Conservation (phyloP, 1,140 invertebrate genomes). For the Mamestra configurata region DNA sequence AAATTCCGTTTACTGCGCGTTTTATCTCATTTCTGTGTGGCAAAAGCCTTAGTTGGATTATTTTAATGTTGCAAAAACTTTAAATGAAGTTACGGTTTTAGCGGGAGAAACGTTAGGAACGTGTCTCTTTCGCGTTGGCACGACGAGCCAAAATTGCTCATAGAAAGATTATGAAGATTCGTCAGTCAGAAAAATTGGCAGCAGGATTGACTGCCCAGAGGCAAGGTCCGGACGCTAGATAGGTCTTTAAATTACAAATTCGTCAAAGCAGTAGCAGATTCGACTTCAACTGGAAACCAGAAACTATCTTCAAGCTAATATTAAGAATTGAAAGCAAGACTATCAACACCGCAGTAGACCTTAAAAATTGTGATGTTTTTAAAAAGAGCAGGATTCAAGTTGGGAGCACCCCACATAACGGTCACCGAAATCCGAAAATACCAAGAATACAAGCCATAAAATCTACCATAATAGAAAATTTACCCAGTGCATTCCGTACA, state of each 20-base stretch:
- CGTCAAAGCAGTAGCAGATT: not conserved
- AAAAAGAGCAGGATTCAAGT: not conserved
- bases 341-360: not conserved
- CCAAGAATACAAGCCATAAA: slow-evolving; percentile 20
- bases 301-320: no score
- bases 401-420: not conserved
- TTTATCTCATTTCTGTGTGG: slow-evolving; percentile 48
- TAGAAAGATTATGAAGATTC: no score
- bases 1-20: slow-evolving; percentile 36
- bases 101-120: not conserved
- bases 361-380: not conserved
- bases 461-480: slow-evolving; percentile 19
- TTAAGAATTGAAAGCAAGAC: no score
- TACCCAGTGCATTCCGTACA: slow-evolving; percentile 4
- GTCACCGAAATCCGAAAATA: not conserved
- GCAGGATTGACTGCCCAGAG: no score
- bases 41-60: slow-evolving; percentile 11
- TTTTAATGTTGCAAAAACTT: slow-evolving; percentile 4
- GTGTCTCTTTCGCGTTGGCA: no score
- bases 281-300: no score
- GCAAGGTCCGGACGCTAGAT: not conserved
- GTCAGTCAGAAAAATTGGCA: not conserved
- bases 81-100: slow-evolving; percentile 1
- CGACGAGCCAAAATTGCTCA: not conserved
- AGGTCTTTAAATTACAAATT: not conserved